Base-by-base conservation (phyloP, 2,888 invertebrate genomes). In the Calephelis perditalis region DNA sequence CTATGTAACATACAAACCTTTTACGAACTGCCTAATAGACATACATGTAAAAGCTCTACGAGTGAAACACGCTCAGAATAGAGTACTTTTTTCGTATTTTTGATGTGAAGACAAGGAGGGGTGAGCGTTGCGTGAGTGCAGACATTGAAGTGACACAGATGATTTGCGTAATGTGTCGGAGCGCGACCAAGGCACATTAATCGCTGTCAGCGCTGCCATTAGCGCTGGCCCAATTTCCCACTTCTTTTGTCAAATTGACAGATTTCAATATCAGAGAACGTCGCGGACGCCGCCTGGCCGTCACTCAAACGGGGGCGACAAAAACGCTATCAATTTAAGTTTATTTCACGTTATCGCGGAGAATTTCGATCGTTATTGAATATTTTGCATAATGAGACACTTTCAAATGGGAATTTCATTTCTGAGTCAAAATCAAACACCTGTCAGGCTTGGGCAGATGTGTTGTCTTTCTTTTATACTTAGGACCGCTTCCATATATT, bases 211-310 rank as follows among this genome's bases (percentile, higher is more conserved):
- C 54, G 52, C 45, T 45, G 57, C 61, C 52, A 52, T 61, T 57
- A 49, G 60, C 49, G 56, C 56, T 49, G 60, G 26, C 60, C 47
- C 56, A 60, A 60, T 60, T 60, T 49, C 56, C 56, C 35, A 40
- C 47, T 47, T 49, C 49, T 49, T 60, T 60, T 60, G 60, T 60
- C 43, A 56, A 47, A 60, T 60, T 56, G 49, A 60, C 60, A 49
- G 60, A 45, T 57, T 46, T 60, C 57, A 56, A 57, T 52, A 52
- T 36, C 52, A 52, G 35, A 10, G 52, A 35, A 26, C 52, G 49
- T 49, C 12, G 49, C 52, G 52, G 49, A 49, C 49, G 26, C 15
- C 26, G 52, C 52, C 36, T 52, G 35, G 11, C 11, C 35, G 52
- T 52, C 52, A 52, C 52, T 36, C 52, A 36, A 35, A 52, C 11